These are phyloP conservation scores for Lottia gigantea DNA, from an alignment of 2,888 invertebrate species.

Conservation along the genomic window DNA sequence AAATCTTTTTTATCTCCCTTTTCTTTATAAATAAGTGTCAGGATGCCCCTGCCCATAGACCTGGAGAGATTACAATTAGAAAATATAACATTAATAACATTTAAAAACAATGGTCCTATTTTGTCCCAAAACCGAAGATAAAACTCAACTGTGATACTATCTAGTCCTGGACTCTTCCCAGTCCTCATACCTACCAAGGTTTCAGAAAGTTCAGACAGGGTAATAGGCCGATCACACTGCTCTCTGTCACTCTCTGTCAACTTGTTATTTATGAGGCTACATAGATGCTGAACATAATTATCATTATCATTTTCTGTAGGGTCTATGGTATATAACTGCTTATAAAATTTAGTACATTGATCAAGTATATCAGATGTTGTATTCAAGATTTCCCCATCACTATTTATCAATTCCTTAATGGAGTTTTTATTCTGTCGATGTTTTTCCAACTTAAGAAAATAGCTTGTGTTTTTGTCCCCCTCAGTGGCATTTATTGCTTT, in stretches of 20 bases:
- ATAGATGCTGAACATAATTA: neutral
- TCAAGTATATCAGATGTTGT: neutral
- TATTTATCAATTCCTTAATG: neutral
- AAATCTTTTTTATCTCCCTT: conserved; percentile 22
- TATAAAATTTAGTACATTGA: neutral
- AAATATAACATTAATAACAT: conserved; percentile 24
- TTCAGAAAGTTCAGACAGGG: conserved; percentile 5
- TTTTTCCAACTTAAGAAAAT: neutral
- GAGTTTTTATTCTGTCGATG: neutral
- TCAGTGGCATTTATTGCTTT: neutral
- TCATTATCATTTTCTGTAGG: neutral
- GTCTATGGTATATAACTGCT: neutral
- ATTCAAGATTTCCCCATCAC: neutral
- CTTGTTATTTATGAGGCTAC: neutral
- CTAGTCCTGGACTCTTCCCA: conserved; percentile 23
- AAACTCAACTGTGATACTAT: conserved; percentile 8
- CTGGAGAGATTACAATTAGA: conserved; percentile 21
- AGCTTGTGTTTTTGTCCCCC: neutral
- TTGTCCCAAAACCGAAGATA: conserved; percentile 7
- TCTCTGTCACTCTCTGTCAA: neutral
- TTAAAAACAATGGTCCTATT: conserved; percentile 18
- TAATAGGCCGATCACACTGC: conserved; percentile 6
- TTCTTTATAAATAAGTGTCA: conserved; percentile 38
- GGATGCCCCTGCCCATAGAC: conserved; percentile 19
- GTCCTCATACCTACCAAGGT: conserved; percentile 25